These are phyloP conservation scores for Aphelocoma californica DNA, from an alignment of 2,797 vertebrate species.

Conservation along the genomic window DNA sequence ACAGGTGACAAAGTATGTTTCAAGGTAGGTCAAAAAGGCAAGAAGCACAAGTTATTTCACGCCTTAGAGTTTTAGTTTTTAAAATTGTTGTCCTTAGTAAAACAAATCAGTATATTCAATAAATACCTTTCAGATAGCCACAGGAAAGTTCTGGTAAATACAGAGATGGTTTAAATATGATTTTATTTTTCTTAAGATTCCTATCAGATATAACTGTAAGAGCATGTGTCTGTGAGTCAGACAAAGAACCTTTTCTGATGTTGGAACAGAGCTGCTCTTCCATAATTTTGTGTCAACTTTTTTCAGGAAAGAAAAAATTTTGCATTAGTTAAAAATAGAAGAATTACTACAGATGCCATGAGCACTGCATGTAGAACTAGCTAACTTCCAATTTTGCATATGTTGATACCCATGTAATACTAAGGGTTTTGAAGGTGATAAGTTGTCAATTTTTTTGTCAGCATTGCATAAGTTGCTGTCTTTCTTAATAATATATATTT, in stretches of 20 bases:
- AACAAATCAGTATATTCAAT: neutral
- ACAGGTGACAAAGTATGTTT: neutral
- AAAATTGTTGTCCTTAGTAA: neutral
- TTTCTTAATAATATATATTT: neutral
- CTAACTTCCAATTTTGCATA: neutral
- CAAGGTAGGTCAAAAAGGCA: neutral
- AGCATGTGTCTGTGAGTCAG: neutral
- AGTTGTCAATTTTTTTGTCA: neutral
- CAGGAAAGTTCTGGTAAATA: neutral
- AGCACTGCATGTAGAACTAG: neutral
- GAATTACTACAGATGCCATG: neutral
- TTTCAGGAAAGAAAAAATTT: neutral
- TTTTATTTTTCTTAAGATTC: neutral
- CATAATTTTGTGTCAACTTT: neutral
- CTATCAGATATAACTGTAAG: neutral
- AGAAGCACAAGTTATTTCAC: neutral
- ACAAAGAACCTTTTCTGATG: neutral
- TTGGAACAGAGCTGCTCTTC: neutral
- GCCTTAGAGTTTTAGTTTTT: neutral
- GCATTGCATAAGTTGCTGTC: neutral
- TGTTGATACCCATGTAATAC: neutral
- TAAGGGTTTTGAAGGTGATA: neutral
- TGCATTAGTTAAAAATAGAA: neutral
- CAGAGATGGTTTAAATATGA: neutral
- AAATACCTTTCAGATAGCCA: neutral